Conservation (phyloP, 2,888 invertebrate genomes). For the Nudaria mundana region DNA sequence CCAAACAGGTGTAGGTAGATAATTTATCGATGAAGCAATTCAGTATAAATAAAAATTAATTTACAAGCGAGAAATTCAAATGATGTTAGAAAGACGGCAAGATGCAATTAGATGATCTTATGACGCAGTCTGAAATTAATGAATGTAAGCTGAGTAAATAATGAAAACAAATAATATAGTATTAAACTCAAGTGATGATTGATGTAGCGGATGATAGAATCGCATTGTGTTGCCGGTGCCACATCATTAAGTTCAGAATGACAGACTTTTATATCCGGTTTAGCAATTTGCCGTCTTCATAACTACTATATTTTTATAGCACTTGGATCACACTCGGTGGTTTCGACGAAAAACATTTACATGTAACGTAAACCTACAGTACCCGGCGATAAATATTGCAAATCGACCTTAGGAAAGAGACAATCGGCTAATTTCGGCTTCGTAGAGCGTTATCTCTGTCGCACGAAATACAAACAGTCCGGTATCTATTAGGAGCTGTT, state of each 20-base stretch:
- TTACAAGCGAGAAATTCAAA: conserved; percentile 54
- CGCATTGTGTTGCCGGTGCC: conserved; percentile 72
- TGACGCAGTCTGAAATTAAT: conserved; percentile 70
- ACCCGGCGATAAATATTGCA: too few species aligned
- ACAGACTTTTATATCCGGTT: conserved; percentile 47
- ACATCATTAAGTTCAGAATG: conserved; percentile 64
- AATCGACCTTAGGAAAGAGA: too few species aligned
- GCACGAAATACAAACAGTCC: too few species aligned
- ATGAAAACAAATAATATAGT: conserved; percentile 56
- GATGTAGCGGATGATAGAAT: conserved; percentile 63
- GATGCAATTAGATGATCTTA: conserved; percentile 66
- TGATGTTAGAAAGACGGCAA: conserved; percentile 79
- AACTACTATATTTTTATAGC: conserved; percentile 24
- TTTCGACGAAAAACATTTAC: conserved; percentile 33
- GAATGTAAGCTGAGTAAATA: conserved; percentile 63
- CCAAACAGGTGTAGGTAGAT: conserved; percentile 3
- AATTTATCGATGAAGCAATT: conserved; percentile 23
- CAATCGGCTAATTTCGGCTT: too few species aligned
- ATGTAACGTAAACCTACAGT: too few species aligned
- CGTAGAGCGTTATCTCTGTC: too few species aligned
- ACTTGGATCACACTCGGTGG: conserved; percentile 3
- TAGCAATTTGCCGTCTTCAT: conserved; percentile 78
- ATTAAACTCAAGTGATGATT: conserved; percentile 57
- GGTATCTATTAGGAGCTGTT: too few species aligned
- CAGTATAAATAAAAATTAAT: conserved; percentile 41